phyloP scores from a whole-genome alignment of 2,797 vertebrate genomes.

The Semotilus atromaculatus region DNA sequence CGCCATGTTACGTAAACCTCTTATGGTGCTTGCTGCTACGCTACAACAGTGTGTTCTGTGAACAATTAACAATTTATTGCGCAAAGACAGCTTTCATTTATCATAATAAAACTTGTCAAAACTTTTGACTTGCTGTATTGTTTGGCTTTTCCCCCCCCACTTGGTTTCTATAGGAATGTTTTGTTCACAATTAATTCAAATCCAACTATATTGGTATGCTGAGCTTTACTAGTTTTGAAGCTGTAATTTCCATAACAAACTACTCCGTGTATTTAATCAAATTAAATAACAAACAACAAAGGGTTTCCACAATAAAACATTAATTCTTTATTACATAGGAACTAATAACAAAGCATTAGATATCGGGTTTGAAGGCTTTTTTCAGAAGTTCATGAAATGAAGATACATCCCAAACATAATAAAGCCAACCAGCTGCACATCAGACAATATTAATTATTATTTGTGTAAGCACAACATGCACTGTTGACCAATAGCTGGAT shows the following conservation, averaged over 20 bases:
- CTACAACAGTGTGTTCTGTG: constrained; percentile 42
- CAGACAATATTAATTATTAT: constrained; percentile 16
- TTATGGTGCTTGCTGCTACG: constrained; percentile 51
- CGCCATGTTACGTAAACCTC: neutral
- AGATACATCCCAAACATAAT: constrained; percentile 3
- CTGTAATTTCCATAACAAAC: neutral
- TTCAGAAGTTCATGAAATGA: neutral
- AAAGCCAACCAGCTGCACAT: constrained; percentile 14
- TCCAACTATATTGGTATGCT: neutral
- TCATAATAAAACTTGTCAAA: constrained; percentile 32
- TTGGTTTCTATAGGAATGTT: neutral
- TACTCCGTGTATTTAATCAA: neutral
- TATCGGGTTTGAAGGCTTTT: neutral
- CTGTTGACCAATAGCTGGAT: constrained; percentile 7
- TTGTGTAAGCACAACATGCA: constrained; percentile 45
- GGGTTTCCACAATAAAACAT: constrained; percentile 43
- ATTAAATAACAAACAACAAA: neutral
- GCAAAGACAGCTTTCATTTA: constrained; percentile 27
- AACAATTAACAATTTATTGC: constrained; percentile 49
- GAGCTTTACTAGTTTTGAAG: neutral
- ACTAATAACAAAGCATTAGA: constrained; percentile 30
- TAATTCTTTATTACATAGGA: constrained; percentile 53
- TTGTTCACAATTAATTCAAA: neutral
- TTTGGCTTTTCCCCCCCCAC: neutral
- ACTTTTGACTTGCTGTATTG: neutral